Evolutionary conservation across 37 sponge, comb jelly and placozoan genomes (phyloP).

Genomic region (Oscarella lobularis): DNA sequence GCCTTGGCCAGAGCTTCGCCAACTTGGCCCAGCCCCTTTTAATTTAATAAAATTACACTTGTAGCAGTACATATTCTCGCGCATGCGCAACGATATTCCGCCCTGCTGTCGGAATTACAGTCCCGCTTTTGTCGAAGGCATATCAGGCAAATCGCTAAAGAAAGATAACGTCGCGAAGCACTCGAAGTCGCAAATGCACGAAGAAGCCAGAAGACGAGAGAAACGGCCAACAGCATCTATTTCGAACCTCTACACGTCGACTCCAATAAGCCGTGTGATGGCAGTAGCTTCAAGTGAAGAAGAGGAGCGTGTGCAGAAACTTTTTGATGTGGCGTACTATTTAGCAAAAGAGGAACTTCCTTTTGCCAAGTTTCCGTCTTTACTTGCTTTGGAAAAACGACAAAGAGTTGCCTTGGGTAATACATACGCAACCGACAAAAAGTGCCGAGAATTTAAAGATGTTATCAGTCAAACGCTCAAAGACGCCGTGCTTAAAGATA

Average conservation of each 20-base stretch:
- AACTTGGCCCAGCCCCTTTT: no score
- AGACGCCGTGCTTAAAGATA: slow-evolving; percentile 14
- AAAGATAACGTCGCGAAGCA: slow-evolving; percentile 22
- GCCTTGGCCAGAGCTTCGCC: no score
- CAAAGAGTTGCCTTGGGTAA: background rate
- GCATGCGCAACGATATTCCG: no score
- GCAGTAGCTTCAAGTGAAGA: background rate
- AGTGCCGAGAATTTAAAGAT: slow-evolving; percentile 4
- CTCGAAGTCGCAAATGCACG: slow-evolving; percentile 9
- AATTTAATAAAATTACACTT: no score
- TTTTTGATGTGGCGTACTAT: slow-evolving; percentile 10
- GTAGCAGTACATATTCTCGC: no score
- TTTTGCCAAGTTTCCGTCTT: background rate
- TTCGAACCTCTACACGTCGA: background rate
- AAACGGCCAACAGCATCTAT: background rate
- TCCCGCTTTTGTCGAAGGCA: slow-evolving; percentile 15
- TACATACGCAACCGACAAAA: background rate
- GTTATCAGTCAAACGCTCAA: slow-evolving; percentile 12
- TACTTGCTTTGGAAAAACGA: background rate
- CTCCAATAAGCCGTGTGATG: background rate
- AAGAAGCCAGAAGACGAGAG: background rate
- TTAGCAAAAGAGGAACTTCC: slow-evolving; percentile 3
- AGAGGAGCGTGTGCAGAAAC: background rate
- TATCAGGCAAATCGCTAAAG: slow-evolving; percentile 19
- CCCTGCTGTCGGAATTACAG: slow-evolving; percentile 17